These are phyloP conservation scores for Calephelis virginiensis DNA, from an alignment of 1,140 invertebrate species.

Conservation along the genomic window DNA sequence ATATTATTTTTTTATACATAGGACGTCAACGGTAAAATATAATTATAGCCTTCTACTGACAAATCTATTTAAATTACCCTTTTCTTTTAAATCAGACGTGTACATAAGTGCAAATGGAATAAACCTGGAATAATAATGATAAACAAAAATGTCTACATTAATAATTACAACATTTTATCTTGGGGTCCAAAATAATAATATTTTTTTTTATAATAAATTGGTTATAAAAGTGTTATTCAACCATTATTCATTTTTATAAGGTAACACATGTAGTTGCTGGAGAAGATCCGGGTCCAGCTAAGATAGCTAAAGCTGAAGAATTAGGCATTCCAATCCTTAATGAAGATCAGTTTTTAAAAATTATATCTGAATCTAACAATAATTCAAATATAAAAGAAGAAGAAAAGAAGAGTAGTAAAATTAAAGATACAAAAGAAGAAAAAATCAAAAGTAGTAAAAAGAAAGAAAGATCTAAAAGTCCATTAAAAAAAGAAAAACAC, in stretches of 20 bases:
- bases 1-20: too few relatives aligned
- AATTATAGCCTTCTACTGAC: too few relatives aligned
- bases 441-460: conserved; percentile 23
- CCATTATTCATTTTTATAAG: conserved; percentile 47
- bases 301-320: conserved; percentile 88
- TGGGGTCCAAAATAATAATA: too few relatives aligned
- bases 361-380: conserved; percentile 80
- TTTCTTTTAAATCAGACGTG: too few relatives aligned
- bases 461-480: conserved; percentile 23
- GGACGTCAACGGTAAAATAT: too few relatives aligned
- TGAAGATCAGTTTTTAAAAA: conserved; percentile 91
- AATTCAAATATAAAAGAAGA: conserved; percentile 35
- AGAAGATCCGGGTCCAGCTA: conserved; percentile 90
- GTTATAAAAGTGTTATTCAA: background rate
- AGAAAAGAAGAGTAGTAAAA: conserved; percentile 22
- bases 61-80: too few relatives aligned
- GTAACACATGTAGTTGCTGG: conserved; percentile 91
- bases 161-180: too few relatives aligned
- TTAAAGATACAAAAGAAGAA: conserved; percentile 26
- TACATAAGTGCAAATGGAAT: too few relatives aligned
- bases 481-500: conserved; percentile 25
- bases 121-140: too few relatives aligned
- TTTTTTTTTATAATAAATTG: too few relatives aligned
- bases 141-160: too few relatives aligned
- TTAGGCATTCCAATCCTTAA: conserved; percentile 85